Evolutionary conservation across 2,797 vertebrate genomes (phyloP).

Genomic region (Mastacembelus armatus): DNA sequence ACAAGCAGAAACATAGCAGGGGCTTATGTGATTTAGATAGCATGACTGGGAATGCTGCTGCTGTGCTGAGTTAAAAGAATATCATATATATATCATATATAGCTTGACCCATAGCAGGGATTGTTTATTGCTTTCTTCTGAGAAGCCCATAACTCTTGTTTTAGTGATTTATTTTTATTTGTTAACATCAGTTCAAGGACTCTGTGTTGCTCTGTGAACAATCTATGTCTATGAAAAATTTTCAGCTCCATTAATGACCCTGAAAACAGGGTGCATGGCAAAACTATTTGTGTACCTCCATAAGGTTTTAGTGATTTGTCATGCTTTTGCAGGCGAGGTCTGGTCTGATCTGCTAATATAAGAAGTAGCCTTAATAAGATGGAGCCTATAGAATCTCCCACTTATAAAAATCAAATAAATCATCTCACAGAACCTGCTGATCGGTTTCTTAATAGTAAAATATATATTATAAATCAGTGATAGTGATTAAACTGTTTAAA

Average conservation of each 20-base stretch:
- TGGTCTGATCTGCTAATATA: conserved; percentile 21
- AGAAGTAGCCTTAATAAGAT: conserved; percentile 32
- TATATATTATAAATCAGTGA: conserved; percentile 19
- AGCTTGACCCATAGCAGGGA: conserved; percentile 62
- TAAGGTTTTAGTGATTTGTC: not conserved
- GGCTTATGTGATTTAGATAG: conserved; percentile 68
- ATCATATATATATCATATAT: conserved; percentile 45
- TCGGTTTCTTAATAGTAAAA: conserved; percentile 14
- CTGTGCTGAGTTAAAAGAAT: conserved; percentile 73
- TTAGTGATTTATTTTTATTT: conserved; percentile 66
- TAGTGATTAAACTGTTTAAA: conserved; percentile 5
- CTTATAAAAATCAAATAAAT: conserved; percentile 8
- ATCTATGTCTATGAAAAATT: conserved; percentile 6
- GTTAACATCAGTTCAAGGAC: conserved; percentile 56
- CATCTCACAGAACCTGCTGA: conserved; percentile 13
- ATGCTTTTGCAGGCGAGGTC: conserved; percentile 2
- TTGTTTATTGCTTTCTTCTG: conserved; percentile 73
- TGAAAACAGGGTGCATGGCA: conserved; percentile 7
- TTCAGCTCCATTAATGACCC: conserved; percentile 5
- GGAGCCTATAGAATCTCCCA: conserved; percentile 18
- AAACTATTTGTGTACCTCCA: not conserved
- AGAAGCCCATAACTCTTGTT: conserved; percentile 58
- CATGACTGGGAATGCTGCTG: conserved; percentile 51
- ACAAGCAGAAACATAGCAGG: conserved; percentile 37
- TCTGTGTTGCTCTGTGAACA: conserved; percentile 23